Evolutionary conservation across 1,140 invertebrate species (phyloP).

Genomic region (Berghia stephanieae): DNA sequence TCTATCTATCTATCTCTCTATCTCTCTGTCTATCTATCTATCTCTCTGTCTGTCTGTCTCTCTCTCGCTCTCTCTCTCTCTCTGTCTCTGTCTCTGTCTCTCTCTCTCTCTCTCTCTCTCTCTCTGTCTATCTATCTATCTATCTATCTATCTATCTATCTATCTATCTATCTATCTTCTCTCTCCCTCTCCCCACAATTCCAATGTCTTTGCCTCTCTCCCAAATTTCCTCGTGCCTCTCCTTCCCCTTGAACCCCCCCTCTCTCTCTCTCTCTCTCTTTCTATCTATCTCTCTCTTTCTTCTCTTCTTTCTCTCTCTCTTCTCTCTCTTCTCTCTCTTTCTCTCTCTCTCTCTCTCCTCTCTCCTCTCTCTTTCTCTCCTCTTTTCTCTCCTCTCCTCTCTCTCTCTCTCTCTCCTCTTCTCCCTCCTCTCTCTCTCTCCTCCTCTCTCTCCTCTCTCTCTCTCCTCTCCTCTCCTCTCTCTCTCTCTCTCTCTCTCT

Average conservation of each 20-base stretch:
- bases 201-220: conserved; percentile 1
- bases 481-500: conserved; percentile 3
- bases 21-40: too few species aligned
- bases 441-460: neutral
- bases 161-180: neutral
- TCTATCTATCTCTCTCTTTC: conserved; percentile 9
- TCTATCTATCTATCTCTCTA: conserved; percentile 12
- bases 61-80: conserved; percentile 8
- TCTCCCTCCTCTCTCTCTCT: too few species aligned
- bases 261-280: conserved; percentile 13
- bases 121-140: neutral
- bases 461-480: too few species aligned
- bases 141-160: neutral
- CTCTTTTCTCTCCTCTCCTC: neutral
- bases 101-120: conserved; percentile 8
- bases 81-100: neutral
- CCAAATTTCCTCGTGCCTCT: neutral
- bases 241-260: neutral
- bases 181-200: neutral
- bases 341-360: conserved; percentile 10
- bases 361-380: neutral
- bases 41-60: conserved; percentile 9
- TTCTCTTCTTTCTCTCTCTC: conserved; percentile 5
- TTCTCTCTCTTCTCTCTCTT: neutral
- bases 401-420: conserved; percentile 5